Percentiles rank a stretch among this genome's conserved stretches.
phyloP scores from a whole-genome alignment of 1,140 invertebrate species.

The Orius insidiosus region DNA sequence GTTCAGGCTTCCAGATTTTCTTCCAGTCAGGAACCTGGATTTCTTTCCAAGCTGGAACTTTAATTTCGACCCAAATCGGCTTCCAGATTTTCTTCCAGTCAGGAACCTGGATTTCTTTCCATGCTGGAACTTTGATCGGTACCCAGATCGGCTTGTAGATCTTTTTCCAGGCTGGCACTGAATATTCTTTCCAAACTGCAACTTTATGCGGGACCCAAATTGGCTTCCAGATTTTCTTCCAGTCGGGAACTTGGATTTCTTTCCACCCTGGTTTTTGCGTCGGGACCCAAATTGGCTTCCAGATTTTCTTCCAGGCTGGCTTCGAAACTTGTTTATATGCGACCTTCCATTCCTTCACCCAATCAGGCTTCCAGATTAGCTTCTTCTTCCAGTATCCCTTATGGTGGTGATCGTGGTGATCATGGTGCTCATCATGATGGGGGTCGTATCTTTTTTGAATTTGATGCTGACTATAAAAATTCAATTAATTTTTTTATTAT shows the following conservation, averaged over 20 bases:
- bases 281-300: slow-evolving; percentile 51
- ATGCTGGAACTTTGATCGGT: slow-evolving; percentile 25
- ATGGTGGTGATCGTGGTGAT: slow-evolving; percentile 33
- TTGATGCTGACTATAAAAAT: not conserved
- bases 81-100: slow-evolving; percentile 51
- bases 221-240: slow-evolving; percentile 29
- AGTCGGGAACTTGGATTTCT: slow-evolving; percentile 29
- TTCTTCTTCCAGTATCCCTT: slow-evolving; percentile 70
- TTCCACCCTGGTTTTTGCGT: slow-evolving; percentile 31
- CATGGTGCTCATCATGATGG: slow-evolving; percentile 13
- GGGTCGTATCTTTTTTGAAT: not conserved
- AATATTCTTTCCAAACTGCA: slow-evolving; percentile 27
- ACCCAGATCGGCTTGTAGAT: slow-evolving; percentile 25
- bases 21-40: slow-evolving; percentile 51
- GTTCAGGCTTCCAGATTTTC: slow-evolving; percentile 47
- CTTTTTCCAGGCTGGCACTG: slow-evolving; percentile 31
- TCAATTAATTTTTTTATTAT: too few species aligned
- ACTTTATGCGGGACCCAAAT: slow-evolving; percentile 24
- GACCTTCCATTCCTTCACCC: slow-evolving; percentile 64
- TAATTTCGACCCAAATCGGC: slow-evolving; percentile 48
- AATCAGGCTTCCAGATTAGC: slow-evolving; percentile 57
- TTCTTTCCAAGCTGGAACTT: slow-evolving; percentile 56
- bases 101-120: slow-evolving; percentile 43
- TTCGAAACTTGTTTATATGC: slow-evolving; percentile 64
- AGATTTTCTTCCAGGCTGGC: slow-evolving; percentile 54